Percentiles rank a stretch among this genome's conserved stretches.
These are phyloP conservation scores for Caiman crocodilus DNA, from an alignment of 2,797 vertebrate genomes.

Conservation along the genomic window DNA sequence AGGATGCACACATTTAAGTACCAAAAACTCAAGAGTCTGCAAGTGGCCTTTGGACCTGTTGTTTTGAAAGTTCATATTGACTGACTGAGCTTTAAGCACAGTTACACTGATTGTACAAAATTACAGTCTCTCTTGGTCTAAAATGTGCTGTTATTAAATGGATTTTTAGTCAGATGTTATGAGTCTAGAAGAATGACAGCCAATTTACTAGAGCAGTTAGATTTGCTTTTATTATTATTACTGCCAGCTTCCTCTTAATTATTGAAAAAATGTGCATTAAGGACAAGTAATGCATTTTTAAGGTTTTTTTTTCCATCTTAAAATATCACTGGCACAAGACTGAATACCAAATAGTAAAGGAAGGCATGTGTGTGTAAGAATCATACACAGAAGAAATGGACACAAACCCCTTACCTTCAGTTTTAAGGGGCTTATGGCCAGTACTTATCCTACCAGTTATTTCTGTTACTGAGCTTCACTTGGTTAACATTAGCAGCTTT, in stretches of 20 bases:
- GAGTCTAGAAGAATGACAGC: constrained; percentile 2
- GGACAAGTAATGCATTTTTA: not conserved
- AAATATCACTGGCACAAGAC: not conserved
- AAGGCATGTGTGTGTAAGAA: not conserved
- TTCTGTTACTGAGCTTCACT: not conserved
- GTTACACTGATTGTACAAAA: constrained; percentile 63
- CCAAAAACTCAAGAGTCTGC: constrained; percentile 11
- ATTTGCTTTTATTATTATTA: not conserved
- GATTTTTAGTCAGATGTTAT: constrained; percentile 57
- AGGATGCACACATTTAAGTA: not conserved
- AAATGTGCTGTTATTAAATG: constrained; percentile 29
- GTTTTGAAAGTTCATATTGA: constrained; percentile 56
- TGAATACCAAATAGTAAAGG: not conserved
- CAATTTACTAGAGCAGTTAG: not conserved
- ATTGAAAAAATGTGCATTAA: not conserved
- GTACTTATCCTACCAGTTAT: not conserved
- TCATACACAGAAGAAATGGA: not conserved
- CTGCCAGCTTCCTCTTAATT: not conserved
- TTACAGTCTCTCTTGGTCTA: constrained; percentile 34
- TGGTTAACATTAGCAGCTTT: not conserved
- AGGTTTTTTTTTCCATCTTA: not conserved
- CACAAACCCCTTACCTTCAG: not conserved
- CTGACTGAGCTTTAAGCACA: constrained; percentile 57
- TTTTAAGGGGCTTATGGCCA: not conserved
- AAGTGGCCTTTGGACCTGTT: constrained; percentile 44